Percentiles rank a stretch among this genome's conserved stretches.
These are phyloP conservation scores for Diadophis punctatus DNA, from an alignment of 2,113 vertebrate species.

Conservation along the genomic window DNA sequence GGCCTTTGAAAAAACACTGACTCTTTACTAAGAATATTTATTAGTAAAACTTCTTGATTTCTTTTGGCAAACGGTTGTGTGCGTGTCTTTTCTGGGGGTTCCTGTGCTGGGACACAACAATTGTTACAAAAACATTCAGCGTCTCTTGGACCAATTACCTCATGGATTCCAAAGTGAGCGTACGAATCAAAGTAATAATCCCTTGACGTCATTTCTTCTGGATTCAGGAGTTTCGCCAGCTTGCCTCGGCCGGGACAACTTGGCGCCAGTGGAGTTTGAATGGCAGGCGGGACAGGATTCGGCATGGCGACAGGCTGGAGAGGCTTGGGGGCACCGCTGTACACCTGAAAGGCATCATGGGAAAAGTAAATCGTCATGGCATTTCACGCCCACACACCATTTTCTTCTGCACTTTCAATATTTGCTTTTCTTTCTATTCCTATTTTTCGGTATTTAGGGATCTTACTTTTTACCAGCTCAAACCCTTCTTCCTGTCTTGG, in stretches of 20 bases:
- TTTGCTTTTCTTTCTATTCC: not conserved
- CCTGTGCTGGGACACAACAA: no score
- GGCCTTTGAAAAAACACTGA: no score
- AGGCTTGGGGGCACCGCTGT: constrained; percentile 74
- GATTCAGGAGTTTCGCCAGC: constrained; percentile 89
- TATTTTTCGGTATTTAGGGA: not conserved
- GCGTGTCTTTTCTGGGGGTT: no score
- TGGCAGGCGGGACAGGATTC: constrained; percentile 83
- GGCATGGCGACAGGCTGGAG: constrained; percentile 79
- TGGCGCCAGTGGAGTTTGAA: constrained; percentile 76
- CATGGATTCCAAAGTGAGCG: constrained; percentile 96
- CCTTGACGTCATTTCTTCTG: constrained; percentile 96
- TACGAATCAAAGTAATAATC: constrained; percentile 99
- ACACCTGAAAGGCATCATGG: constrained; percentile 65
- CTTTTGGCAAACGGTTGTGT: no score
- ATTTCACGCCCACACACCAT: not conserved
- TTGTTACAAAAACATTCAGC: no score
- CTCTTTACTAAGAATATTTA: no score
- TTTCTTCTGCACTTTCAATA: not conserved
- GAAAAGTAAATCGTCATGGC: not conserved
- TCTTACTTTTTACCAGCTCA: not conserved
- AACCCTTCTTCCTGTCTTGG: not conserved
- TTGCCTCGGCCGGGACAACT: constrained; percentile 88
- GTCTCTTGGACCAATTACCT: no score
- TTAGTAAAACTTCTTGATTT: no score